A percentile compares a stretch with the other conserved stretches of the same genome.
Conservation (phyloP, 2,113 vertebrate genomes). For the Sorex fumeus region DNA sequence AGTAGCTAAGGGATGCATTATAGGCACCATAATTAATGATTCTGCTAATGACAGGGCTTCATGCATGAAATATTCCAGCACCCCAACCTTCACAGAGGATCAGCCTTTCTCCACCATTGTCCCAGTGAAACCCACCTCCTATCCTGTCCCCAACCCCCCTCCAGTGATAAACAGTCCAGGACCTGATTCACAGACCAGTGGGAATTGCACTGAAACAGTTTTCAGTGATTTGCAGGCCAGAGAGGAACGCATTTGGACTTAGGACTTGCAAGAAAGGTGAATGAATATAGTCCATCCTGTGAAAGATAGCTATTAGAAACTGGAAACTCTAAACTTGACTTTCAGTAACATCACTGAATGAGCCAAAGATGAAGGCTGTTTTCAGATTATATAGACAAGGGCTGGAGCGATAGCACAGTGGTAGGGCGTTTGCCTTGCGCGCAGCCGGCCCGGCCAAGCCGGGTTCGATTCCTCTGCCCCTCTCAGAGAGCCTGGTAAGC, state of each 20-base stretch:
- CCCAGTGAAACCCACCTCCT: too few relatives aligned
- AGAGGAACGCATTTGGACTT: constrained; percentile 14
- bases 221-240: not conserved
- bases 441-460: too few relatives aligned
- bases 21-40: too few relatives aligned
- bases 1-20: not conserved
- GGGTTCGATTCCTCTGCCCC: too few relatives aligned
- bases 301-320: constrained; percentile 13
- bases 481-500: too few relatives aligned
- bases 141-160: too few relatives aligned
- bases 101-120: too few relatives aligned
- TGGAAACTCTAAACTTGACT: constrained; percentile 4
- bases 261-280: constrained; percentile 9
- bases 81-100: too few relatives aligned
- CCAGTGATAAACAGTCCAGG: not conserved
- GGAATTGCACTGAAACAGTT: not conserved
- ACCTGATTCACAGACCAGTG: not conserved
- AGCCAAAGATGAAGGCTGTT: not conserved
- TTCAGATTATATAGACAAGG: not conserved
- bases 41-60: too few relatives aligned
- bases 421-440: too few relatives aligned
- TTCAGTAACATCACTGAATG: constrained; percentile 21
- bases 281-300: not conserved
- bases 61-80: too few relatives aligned
- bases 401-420: too few relatives aligned